A percentile compares a stretch with the other conserved stretches of the same genome.
Conservation (phyloP, 2,888 invertebrate species). For the Reticulitermes lucifugus region DNA sequence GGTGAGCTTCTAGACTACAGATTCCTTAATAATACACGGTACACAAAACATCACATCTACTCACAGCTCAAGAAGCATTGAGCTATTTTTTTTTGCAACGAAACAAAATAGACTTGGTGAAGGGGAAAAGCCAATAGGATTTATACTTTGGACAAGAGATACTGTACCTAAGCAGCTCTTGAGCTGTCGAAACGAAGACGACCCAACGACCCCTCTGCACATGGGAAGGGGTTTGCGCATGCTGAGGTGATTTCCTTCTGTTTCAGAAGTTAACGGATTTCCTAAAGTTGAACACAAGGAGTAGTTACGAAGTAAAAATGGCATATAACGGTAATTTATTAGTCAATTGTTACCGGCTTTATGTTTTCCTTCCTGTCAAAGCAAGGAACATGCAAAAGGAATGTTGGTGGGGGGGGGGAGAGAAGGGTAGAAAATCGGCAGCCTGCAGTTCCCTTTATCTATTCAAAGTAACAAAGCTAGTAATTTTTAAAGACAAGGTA, state of each 20-base stretch:
- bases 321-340: not conserved
- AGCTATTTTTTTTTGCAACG: not conserved
- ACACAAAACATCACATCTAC: not conserved
- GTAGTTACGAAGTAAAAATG: not conserved
- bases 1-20: not conserved
- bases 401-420: too few species aligned
- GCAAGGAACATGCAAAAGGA: not conserved
- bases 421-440: too few species aligned
- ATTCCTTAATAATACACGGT: constrained; percentile 2
- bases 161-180: not conserved
- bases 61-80: not conserved
- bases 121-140: constrained; percentile 6
- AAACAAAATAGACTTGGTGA: constrained; percentile 3
- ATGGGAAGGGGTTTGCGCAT: not conserved
- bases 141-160: not conserved
- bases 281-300: not conserved
- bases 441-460: too few species aligned
- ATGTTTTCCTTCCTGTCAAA: not conserved
- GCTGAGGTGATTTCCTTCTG: not conserved
- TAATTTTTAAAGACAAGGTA: too few species aligned
- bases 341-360: not conserved
- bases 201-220: not conserved
- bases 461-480: too few species aligned
- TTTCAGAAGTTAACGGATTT: constrained; percentile 6
- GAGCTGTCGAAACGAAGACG: not conserved